Percentiles rank a stretch among this genome's conserved stretches.
phyloP scores from a whole-genome alignment of 2,888 invertebrate genomes.

The Magallana nippona region DNA sequence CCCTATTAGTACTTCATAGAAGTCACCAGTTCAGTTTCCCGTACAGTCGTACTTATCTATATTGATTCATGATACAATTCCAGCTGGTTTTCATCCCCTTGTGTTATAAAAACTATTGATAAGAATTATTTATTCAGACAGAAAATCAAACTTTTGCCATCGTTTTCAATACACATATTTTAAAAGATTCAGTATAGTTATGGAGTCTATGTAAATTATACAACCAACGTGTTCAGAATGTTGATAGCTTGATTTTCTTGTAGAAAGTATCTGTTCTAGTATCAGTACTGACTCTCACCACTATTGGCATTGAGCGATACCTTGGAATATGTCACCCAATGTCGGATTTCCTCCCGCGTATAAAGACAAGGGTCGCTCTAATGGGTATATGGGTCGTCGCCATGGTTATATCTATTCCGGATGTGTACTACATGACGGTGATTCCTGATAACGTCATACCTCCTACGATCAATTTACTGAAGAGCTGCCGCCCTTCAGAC shows the following conservation, averaged over 20 bases:
- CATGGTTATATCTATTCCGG: constrained; percentile 79
- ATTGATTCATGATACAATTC: no score
- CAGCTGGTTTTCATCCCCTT: no score
- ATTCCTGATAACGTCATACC: constrained; percentile 55
- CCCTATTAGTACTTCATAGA: no score
- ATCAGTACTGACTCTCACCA: constrained; percentile 93
- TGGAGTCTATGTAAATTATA: background rate
- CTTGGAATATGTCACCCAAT: constrained; percentile 96
- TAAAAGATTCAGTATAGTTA: background rate
- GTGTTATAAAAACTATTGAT: no score
- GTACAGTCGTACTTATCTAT: no score
- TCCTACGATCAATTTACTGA: constrained; percentile 47
- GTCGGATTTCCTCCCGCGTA: constrained; percentile 91
- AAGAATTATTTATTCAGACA: no score
- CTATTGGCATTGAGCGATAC: constrained; percentile 96
- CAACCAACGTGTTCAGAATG: background rate
- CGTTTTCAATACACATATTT: background rate
- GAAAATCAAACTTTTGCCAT: background rate
- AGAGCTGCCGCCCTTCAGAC: constrained; percentile 52
- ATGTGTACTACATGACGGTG: constrained; percentile 62
- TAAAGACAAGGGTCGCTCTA: constrained; percentile 90
- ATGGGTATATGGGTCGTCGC: constrained; percentile 90
- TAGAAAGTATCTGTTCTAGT: constrained; percentile 97
- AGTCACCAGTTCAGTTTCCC: no score
- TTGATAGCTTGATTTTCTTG: constrained; percentile 66